These are phyloP conservation scores for Tipula confusa DNA, from an alignment of 2,888 invertebrate genomes.

Conservation along the genomic window DNA sequence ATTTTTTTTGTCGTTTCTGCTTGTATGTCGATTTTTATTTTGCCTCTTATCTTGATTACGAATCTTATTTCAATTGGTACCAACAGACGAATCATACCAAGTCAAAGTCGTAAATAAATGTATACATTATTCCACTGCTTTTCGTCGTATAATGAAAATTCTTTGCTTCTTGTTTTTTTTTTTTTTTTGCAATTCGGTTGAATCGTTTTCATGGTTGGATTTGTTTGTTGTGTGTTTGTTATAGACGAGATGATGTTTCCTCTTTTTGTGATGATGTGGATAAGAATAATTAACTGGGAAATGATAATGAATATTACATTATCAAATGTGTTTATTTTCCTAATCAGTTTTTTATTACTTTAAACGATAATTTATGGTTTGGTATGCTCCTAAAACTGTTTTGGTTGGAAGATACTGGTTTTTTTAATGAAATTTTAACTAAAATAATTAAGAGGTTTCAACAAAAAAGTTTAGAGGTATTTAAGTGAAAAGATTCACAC, in stretches of 20 bases:
- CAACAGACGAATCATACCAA: background rate
- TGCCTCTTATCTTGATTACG: background rate
- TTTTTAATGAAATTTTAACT: too few relatives aligned
- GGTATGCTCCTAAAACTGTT: background rate
- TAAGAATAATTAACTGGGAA: background rate
- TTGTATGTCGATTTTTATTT: background rate
- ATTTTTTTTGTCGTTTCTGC: background rate
- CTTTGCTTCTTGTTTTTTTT: background rate
- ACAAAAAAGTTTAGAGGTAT: too few relatives aligned
- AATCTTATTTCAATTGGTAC: conserved; percentile 9
- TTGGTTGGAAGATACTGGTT: too few relatives aligned
- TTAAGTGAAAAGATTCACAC: too few relatives aligned
- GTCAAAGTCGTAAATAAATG: background rate
- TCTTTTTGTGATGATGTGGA: background rate
- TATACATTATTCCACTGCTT: background rate
- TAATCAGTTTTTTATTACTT: background rate
- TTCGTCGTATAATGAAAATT: background rate
- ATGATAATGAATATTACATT: background rate
- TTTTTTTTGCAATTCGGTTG: background rate
- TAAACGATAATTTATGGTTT: background rate
- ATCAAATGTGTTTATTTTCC: background rate
- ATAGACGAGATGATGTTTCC: background rate
- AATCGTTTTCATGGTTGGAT: background rate
- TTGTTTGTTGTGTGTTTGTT: background rate
- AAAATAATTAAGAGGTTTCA: too few relatives aligned